phyloP scores from a whole-genome alignment of 2,797 vertebrate genomes.

The Hydrocynus forskahlii region DNA sequence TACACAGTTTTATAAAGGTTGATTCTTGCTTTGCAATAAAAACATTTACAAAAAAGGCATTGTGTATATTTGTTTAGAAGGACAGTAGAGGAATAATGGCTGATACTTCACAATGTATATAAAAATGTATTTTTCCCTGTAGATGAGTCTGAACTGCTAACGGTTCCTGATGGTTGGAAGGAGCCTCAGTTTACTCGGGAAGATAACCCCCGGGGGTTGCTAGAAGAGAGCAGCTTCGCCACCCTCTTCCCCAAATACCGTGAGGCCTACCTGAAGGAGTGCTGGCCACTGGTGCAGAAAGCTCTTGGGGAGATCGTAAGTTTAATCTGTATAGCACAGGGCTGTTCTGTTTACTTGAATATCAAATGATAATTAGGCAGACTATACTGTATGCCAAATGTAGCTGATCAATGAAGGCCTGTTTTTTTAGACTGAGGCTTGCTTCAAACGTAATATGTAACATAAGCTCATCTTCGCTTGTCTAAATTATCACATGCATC shows the following conservation, averaged over 20 bases:
- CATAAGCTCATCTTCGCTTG: too few species aligned
- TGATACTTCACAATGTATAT: neutral
- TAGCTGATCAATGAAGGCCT: too few species aligned
- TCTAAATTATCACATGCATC: too few species aligned
- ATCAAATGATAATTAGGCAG: too few species aligned
- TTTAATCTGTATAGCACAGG: neutral
- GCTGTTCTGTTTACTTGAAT: neutral
- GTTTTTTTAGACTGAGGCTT: too few species aligned
- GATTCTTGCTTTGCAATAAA: too few species aligned
- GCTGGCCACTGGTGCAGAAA: constrained; percentile 94
- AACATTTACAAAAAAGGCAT: too few species aligned
- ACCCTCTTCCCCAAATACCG: constrained; percentile 95
- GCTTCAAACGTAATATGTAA: too few species aligned
- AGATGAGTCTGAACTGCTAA: constrained; percentile 88
- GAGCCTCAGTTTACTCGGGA: constrained; percentile 86
- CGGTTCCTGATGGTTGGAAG: constrained; percentile 95
- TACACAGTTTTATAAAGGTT: too few species aligned
- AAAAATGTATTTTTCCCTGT: constrained; percentile 76
- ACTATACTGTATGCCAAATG: too few species aligned
- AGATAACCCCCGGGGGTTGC: constrained; percentile 89
- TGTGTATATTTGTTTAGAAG: too few species aligned
- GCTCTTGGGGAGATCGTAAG: constrained; percentile 86
- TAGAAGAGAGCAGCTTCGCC: constrained; percentile 97
- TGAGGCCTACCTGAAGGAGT: constrained; percentile 88
- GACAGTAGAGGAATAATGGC: too few species aligned